Evolutionary conservation across 2,113 vertebrate genomes (phyloP).

Genomic region (Pandion haliaetus): DNA sequence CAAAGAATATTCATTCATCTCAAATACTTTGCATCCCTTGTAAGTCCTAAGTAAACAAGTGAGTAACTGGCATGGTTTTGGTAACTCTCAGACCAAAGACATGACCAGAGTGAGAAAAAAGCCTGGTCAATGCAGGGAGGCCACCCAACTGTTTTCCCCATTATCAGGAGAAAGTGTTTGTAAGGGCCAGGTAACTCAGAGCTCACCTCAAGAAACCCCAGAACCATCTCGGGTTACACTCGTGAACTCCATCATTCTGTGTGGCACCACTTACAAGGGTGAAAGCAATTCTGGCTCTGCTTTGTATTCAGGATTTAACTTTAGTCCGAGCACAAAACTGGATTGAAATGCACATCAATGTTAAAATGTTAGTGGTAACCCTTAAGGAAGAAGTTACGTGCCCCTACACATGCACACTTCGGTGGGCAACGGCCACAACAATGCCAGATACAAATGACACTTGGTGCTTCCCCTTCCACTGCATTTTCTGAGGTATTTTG

Average conservation of each 20-base stretch:
- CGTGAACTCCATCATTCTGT: not conserved
- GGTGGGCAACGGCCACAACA: not conserved
- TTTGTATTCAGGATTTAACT: not conserved
- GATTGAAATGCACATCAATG: not conserved
- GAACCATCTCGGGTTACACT: not conserved
- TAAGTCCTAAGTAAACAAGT: not conserved
- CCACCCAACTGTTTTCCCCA: rapidly evolving
- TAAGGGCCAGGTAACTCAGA: not conserved
- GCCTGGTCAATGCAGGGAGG: not conserved
- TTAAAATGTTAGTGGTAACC: not conserved
- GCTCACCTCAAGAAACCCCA: not conserved
- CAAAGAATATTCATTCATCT: not conserved
- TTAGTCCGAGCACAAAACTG: not conserved
- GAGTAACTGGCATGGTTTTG: not conserved
- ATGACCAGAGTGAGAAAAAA: not conserved
- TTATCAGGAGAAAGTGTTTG: not conserved
- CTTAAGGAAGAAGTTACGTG: not conserved
- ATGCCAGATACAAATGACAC: not conserved
- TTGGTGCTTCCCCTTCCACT: not conserved
- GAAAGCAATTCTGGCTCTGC: not conserved
- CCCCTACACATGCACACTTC: not conserved
- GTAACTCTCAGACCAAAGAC: not conserved
- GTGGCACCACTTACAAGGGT: rapidly evolving
- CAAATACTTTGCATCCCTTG: not conserved
- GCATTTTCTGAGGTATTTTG: not conserved